Base-by-base conservation (phyloP, 2,113 vertebrate genomes). In the Orcinus orca region DNA sequence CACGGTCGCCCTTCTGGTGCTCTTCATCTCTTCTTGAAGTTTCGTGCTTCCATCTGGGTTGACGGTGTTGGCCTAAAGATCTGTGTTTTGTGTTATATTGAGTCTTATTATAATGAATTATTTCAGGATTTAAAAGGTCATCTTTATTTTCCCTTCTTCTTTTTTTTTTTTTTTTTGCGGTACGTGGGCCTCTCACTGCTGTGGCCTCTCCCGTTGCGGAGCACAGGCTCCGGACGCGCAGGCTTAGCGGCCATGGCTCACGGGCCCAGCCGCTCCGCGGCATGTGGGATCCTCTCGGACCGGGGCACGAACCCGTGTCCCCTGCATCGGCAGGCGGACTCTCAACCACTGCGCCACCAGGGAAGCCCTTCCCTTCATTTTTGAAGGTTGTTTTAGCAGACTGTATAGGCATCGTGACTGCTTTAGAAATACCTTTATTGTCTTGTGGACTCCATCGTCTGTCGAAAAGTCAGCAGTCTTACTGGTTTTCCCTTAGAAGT, bases 11-110 rank as follows among this genome's bases (percentile, higher is more conserved):
- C 31, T 38, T 36, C 62, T n/a, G 41, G 38, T 23, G 6, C 29
- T 47, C 60, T 33, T 29, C 15, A 0, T 63, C 68, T 68, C 33
- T 29, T 50, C 17, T 65, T 36, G 17, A 8, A 6, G 33, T 31
- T 20, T 47, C 13, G 1, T 29, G 82, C 60, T 53, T 65, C 73
- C 73, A 15, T 12, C 7, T 21, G 15, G 33, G 23, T 6, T 13
- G n/a, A 14, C 33, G 4, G 0, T 29, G 23, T 14, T 53, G 25
- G 88, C 10, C 0, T n/a, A 33, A 38, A 53, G 33, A 1, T 14
- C 44, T 38, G 20, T 15, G 60, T 53, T 31, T 63, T 8, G 29
- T 31, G 18, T 33, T 2, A 4, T 13, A 2, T 25, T 36, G 47
- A 63, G 23, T 67, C 74, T 38, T 29, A 8, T 0, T 17, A 17